Percentiles rank a stretch among this genome's conserved stretches.
Conservation (phyloP, 2,888 invertebrate genomes). For the Apocheima hispidaria region DNA sequence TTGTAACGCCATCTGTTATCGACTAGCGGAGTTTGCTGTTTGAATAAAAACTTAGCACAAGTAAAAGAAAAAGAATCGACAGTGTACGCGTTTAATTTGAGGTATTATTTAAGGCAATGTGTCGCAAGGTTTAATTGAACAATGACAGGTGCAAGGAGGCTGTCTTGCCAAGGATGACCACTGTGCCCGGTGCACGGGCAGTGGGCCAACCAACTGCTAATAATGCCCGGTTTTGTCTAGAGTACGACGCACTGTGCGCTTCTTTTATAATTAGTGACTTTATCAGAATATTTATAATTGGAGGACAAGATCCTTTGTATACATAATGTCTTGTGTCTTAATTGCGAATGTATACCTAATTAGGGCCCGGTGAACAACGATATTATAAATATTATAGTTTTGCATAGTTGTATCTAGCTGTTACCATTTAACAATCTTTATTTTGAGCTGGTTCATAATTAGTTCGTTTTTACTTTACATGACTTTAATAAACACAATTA, state of each 20-base stretch:
- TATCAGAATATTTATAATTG: conserved; percentile 76
- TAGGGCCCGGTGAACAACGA: conserved; percentile 34
- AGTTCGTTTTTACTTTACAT: background rate
- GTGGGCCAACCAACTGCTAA: conserved; percentile 67
- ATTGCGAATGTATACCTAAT: conserved; percentile 38
- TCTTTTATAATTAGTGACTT: conserved; percentile 77
- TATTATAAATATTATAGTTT: conserved; percentile 29
- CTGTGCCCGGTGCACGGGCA: conserved; percentile 63
- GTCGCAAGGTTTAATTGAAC: conserved; percentile 78
- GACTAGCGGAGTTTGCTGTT: conserved; percentile 60
- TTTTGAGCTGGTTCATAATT: conserved; percentile 1
- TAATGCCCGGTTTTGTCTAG: conserved; percentile 67
- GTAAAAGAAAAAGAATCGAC: conserved; percentile 42
- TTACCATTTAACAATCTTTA: conserved; percentile 12
- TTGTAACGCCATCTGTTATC: conserved; percentile 74
- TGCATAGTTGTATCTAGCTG: conserved; percentile 15
- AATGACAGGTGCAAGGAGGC: conserved; percentile 76
- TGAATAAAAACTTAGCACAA: conserved; percentile 30
- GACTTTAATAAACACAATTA: conserved; percentile 24
- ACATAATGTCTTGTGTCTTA: conserved; percentile 48
- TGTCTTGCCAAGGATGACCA: conserved; percentile 78
- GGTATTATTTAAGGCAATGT: conserved; percentile 77
- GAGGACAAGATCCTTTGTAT: conserved; percentile 62
- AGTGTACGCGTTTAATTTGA: conserved; percentile 60
- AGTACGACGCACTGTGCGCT: conserved; percentile 61